Percentiles rank a stretch among this genome's conserved stretches.
Conservation (phyloP, 2,113 vertebrate genomes). For the Alexandromys fortis region DNA sequence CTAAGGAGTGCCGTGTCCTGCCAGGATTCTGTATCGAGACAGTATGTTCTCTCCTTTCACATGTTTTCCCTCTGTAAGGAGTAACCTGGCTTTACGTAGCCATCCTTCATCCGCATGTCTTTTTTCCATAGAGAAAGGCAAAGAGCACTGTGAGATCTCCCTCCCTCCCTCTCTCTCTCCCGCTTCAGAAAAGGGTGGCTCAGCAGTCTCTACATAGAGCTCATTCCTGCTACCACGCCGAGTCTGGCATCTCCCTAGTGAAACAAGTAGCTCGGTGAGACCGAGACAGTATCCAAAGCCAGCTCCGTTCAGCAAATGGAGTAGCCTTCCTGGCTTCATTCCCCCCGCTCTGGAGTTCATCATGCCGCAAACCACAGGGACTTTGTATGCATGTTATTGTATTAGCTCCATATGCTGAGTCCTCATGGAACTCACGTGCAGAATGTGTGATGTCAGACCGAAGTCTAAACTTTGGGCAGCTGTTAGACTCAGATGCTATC, state of each 20-base stretch:
- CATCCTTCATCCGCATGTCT: neutral
- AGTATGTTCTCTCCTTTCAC: slow-evolving; percentile 13
- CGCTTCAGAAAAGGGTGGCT: neutral
- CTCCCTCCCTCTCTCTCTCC: neutral
- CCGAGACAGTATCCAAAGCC: slow-evolving; percentile 28
- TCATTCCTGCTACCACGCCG: neutral
- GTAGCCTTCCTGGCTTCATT: slow-evolving; percentile 10
- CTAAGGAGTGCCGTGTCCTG: neutral
- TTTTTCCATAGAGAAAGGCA: neutral
- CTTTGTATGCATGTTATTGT: slow-evolving; percentile 65
- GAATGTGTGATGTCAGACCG: slow-evolving; percentile 72
- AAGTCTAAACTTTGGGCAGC: slow-evolving; percentile 72
- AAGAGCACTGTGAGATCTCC: neutral
- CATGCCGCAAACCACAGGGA: slow-evolving; percentile 53
- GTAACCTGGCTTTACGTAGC: neutral
- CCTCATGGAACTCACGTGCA: slow-evolving; percentile 70
- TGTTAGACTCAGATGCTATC: slow-evolving; percentile 74
- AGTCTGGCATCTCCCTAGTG: neutral
- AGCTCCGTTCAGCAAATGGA: slow-evolving; percentile 26
- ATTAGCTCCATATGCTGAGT: slow-evolving; percentile 66
- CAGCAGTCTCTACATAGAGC: neutral
- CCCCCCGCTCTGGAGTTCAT: slow-evolving; percentile 61
- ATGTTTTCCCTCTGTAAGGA: slow-evolving; percentile 36
- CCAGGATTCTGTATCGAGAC: slow-evolving; percentile 15
- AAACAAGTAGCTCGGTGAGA: slow-evolving; percentile 1